Evolutionary conservation across 2,113 vertebrate genomes (phyloP).

Genomic region (Syrrhaptes paradoxus): DNA sequence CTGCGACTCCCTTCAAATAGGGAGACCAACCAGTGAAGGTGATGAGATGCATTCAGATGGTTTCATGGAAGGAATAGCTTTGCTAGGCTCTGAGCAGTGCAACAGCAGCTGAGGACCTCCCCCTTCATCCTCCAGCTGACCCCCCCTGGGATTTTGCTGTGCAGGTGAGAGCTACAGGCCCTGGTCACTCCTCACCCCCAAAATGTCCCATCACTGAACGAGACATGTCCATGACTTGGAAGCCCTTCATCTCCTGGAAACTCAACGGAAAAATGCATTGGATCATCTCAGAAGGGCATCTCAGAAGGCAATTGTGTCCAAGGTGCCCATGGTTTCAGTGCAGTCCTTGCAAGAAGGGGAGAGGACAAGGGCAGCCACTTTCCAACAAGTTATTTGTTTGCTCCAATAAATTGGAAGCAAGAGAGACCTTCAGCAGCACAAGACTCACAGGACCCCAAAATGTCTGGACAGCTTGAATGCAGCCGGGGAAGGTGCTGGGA

Average conservation of each 20-base stretch:
- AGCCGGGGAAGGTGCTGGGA: background rate
- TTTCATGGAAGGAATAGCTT: background rate
- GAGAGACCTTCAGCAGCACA: background rate
- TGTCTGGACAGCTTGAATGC: fast-evolving
- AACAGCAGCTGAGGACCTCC: background rate
- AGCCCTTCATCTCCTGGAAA: background rate
- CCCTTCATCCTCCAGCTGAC: background rate
- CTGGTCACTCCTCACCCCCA: background rate
- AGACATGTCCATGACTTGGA: background rate
- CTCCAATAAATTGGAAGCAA: background rate
- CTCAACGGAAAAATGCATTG: fast-evolving
- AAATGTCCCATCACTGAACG: background rate
- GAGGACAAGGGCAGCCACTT: background rate
- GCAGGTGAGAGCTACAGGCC: background rate
- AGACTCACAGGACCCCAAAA: fast-evolving
- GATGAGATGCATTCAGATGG: background rate
- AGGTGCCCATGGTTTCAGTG: fast-evolving
- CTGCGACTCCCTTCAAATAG: background rate
- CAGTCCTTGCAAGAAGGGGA: background rate
- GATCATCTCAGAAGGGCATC: background rate
- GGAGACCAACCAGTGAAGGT: background rate
- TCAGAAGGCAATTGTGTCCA: background rate
- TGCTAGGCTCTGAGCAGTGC: background rate
- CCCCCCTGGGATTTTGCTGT: too few relatives aligned
- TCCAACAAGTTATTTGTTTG: background rate